phyloP scores from a whole-genome alignment of 1,140 invertebrate genomes.

The Carcinoscorpius rotundicauda region DNA sequence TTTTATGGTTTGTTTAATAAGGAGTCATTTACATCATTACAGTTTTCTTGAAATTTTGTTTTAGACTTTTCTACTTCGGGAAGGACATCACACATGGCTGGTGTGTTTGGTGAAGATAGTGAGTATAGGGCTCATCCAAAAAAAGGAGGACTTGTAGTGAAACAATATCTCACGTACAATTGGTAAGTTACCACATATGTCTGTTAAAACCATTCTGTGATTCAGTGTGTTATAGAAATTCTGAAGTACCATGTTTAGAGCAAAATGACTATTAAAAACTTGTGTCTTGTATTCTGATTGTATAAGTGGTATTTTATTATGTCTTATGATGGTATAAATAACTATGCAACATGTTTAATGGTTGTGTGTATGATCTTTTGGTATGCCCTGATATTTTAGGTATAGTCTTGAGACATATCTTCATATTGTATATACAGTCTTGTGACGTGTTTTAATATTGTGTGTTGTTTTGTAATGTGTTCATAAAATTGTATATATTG shows the following conservation, averaged over 20 bases:
- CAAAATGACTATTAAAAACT: background rate
- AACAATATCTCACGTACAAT: slow-evolving; percentile 68
- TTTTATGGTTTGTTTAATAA: background rate
- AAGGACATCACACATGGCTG: background rate
- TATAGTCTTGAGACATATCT: no score
- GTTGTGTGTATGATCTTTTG: slow-evolving; percentile 1
- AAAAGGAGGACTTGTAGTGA: slow-evolving; percentile 72
- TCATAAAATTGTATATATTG: no score
- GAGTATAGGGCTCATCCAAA: slow-evolving; percentile 37
- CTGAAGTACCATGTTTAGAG: background rate
- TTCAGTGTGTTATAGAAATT: slow-evolving; percentile 1
- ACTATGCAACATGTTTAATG: background rate
- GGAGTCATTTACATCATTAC: background rate
- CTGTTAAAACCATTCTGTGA: slow-evolving; percentile 24
- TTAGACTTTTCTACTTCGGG: slow-evolving; percentile 1
- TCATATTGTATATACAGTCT: no score
- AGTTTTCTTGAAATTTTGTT: slow-evolving; percentile 8
- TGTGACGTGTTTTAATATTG: no score
- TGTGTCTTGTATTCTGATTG: slow-evolving; percentile 9
- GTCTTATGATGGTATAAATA: background rate
- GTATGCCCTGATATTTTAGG: background rate
- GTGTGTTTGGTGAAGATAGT: slow-evolving; percentile 10
- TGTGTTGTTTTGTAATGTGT: no score
- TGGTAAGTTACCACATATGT: slow-evolving; percentile 44
- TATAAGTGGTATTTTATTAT: background rate